A percentile compares a stretch with the other conserved stretches of the same genome.
Conservation (phyloP, 2,888 invertebrate species). For the Scrobipalpa costella region DNA sequence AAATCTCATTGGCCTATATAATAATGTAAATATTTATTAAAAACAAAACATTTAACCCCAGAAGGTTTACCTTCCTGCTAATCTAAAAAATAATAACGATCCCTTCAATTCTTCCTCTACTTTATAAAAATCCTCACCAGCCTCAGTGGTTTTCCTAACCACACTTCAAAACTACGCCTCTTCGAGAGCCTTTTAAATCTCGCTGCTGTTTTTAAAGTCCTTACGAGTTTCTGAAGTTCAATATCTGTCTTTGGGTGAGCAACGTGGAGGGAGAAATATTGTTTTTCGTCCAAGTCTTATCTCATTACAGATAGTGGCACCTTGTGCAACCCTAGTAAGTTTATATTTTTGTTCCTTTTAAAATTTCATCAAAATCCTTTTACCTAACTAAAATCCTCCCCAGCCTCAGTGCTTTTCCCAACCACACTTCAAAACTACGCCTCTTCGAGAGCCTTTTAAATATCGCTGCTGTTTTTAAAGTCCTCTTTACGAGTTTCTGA, state of each 20-base stretch:
- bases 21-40: too few relatives aligned
- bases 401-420: neutral
- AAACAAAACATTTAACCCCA: too few relatives aligned
- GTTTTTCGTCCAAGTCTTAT: conserved; percentile 27
- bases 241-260: conserved; percentile 41
- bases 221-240: conserved; percentile 47
- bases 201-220: conserved; percentile 41
- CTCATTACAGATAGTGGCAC: conserved; percentile 26
- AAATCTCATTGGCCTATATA: too few relatives aligned
- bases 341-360: too few relatives aligned
- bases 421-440: conserved; percentile 13
- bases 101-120: too few relatives aligned
- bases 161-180: conserved; percentile 16
- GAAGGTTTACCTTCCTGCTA: too few relatives aligned
- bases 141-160: neutral
- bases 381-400: conserved; percentile 7
- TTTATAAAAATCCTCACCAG: conserved; percentile 1
- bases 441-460: conserved; percentile 32
- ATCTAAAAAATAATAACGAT: too few relatives aligned
- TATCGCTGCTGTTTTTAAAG: conserved; percentile 40
- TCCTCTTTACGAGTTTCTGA: conserved; percentile 46
- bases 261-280: conserved; percentile 30
- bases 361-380: neutral
- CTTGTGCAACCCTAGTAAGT: too few relatives aligned
- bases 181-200: conserved; percentile 33